Evolutionary conservation across 2,888 invertebrate genomes (phyloP).

Genomic region (Linyphia triangularis): DNA sequence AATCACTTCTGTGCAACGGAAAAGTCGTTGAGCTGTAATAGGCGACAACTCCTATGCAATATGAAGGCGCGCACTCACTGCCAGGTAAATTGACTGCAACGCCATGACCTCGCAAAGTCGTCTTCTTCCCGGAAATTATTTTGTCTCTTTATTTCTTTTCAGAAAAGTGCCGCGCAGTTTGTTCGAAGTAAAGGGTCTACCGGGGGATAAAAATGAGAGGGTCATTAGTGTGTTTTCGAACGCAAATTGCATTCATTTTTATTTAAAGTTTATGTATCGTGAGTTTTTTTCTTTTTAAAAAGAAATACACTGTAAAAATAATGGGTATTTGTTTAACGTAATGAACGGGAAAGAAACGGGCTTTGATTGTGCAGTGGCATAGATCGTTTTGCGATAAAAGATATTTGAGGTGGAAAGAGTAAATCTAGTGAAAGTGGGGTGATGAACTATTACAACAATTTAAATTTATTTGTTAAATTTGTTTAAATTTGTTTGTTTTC

Average conservation of each 20-base stretch:
- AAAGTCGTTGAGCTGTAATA: background rate
- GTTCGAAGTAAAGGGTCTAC: background rate
- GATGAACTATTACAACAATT: no score
- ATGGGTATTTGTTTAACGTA: background rate
- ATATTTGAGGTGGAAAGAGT: background rate
- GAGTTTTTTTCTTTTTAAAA: background rate
- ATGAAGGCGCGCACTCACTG: background rate
- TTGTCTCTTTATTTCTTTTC: no score
- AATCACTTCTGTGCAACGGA: no score
- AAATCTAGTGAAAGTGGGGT: background rate
- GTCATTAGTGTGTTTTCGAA: background rate
- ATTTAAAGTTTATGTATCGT: background rate
- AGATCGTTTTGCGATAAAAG: background rate
- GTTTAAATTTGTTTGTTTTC: no score
- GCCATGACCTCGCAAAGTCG: background rate
- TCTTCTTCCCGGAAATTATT: background rate
- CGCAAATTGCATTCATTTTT: background rate
- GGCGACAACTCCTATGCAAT: background rate
- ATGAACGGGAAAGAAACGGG: background rate
- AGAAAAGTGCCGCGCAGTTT: background rate
- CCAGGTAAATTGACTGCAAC: background rate
- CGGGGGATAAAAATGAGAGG: background rate
- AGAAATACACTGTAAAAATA: background rate
- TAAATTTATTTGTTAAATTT: no score
- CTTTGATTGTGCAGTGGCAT: background rate